Evolutionary conservation across 2,113 vertebrate species (phyloP).

Genomic region (Ciconia maguari): DNA sequence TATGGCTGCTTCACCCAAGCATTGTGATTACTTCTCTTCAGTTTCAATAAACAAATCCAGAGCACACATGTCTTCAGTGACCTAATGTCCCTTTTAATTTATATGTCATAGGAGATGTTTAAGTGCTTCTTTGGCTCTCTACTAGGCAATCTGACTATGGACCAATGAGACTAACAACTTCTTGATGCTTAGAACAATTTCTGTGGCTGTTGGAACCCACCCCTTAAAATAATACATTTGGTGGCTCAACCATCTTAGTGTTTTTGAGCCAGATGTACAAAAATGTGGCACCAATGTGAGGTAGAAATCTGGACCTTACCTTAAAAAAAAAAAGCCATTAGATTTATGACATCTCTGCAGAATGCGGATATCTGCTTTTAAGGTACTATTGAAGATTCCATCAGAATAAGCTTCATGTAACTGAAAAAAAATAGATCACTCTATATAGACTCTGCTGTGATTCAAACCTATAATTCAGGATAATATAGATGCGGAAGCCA

Average conservation of each 20-base stretch:
- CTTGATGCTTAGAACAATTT: not conserved
- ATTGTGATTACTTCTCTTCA: not conserved
- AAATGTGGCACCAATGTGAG: not conserved
- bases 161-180: not conserved
- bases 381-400: not conserved
- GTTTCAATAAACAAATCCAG: not conserved
- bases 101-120: not conserved
- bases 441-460: not conserved
- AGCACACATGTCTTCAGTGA: not conserved
- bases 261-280: not conserved
- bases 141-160: not conserved
- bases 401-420: not conserved
- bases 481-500: not conserved
- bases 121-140: not conserved
- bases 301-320: not conserved
- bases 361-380: not conserved
- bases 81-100: not conserved
- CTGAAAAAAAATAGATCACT: not conserved
- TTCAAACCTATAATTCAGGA: not conserved
- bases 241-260: not conserved
- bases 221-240: not conserved
- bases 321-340: not conserved
- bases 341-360: not conserved
- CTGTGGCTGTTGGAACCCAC: not conserved
- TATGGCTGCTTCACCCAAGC: not conserved